Base-by-base conservation (phyloP, 2,888 invertebrate species). In the Electrophaes corylata region DNA sequence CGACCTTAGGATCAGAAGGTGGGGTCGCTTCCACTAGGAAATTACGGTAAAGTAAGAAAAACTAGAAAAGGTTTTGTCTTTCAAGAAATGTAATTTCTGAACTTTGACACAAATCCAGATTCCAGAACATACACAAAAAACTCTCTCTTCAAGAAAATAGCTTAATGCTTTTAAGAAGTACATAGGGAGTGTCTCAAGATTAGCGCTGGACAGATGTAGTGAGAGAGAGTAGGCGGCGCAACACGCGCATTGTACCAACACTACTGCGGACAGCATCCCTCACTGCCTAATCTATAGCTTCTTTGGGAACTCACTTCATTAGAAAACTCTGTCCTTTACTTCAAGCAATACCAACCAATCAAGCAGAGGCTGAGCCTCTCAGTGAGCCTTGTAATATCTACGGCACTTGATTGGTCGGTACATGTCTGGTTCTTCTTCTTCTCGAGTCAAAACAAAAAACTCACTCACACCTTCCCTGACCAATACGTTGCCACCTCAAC, bases 141-240 rank as follows among this genome's bases (percentile, higher is more conserved):
- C 35, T 48, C 18, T 12, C 23, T 54, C 31, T 18, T 35, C 41
- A 29, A 55, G 43, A 23, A 45, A 56, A 49, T 39, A 19, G 49
- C 16, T 20, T 4, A 55, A 55, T 29, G 56, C 56, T 56, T 56
- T 56, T 43, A 49, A 31, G 39, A 23, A 26, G 18, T 6, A 37
- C 26, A 23, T 39, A n/a, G 14, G 4, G 6, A 8, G 19, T 33
- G 14, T 5, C 11, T 16, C 35, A 43, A 37, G 50, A 56, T 53
- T 59, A 59, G 46, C 35, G 40, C 19, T n/a, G 47, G 59, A 46
- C 40, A 56, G 50, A 56, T 59, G 56, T 51, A 55, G 44, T 51
- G 59, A 58, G 51, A 29, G 43, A 11, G 44, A 19, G 11, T 55
- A 51, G 23, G 45, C 29, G 20, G 41, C 29, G 33, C 40, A 51